Evolutionary conservation across 2,797 vertebrate genomes (phyloP).

Genomic region (Spondyliosoma cantharus): DNA sequence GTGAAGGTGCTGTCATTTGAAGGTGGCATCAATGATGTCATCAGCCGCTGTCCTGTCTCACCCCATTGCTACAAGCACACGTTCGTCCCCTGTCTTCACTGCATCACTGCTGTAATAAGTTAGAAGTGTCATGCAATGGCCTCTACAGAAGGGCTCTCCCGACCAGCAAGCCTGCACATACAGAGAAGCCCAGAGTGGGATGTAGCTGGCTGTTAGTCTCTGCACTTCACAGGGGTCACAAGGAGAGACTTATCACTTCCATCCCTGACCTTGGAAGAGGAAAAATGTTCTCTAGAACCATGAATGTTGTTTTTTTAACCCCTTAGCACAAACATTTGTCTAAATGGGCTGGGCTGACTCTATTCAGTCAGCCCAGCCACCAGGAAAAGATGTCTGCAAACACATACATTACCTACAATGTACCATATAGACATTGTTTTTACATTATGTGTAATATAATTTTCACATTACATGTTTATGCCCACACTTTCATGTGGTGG

Average conservation of each 20-base stretch:
- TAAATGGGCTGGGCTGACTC: too few species aligned
- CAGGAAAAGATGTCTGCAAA: too few species aligned
- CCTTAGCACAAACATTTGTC: not conserved
- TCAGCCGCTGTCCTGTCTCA: conserved; percentile 5
- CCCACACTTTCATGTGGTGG: too few species aligned
- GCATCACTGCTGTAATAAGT: conserved; percentile 59
- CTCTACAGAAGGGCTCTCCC: conserved; percentile 43
- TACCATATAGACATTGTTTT: too few species aligned
- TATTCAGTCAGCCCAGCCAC: too few species aligned
- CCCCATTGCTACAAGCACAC: conserved; percentile 7
- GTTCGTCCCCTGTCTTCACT: not conserved
- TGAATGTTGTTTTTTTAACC: not conserved
- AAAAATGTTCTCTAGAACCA: not conserved
- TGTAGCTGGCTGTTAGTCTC: not conserved
- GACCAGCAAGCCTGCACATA: conserved; percentile 20
- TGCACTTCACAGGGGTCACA: not conserved
- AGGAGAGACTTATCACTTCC: conserved; percentile 7
- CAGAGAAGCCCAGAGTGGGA: not conserved
- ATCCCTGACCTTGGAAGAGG: conserved; percentile 1
- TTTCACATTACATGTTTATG: too few species aligned
- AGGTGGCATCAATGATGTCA: conserved; percentile 54
- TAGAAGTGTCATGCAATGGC: conserved; percentile 19
- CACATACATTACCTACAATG: too few species aligned
- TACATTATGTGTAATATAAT: too few species aligned
- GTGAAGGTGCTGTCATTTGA: conserved; percentile 53